These are phyloP conservation scores for Actinia tenebrosa DNA, from an alignment of 64 coral and sea anemone genomes.

Conservation along the genomic window DNA sequence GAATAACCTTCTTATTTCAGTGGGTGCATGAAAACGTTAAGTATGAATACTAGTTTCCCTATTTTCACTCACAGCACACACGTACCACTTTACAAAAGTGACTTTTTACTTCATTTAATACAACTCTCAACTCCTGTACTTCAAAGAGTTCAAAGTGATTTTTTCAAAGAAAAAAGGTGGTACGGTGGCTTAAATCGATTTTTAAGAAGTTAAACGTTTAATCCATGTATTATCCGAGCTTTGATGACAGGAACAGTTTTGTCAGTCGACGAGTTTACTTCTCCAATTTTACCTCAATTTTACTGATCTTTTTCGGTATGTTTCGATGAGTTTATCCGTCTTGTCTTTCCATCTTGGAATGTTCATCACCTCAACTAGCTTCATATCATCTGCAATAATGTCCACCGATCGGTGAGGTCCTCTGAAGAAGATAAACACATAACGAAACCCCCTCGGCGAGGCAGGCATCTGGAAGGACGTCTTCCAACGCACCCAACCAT, in stretches of 20 bases:
- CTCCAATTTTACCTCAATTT: slow-evolving; percentile 38
- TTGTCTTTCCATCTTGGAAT: slow-evolving; percentile 47
- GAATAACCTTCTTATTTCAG: too few relatives aligned
- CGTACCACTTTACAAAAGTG: too few relatives aligned
- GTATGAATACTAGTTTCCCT: too few relatives aligned
- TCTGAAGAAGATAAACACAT: slow-evolving; percentile 78
- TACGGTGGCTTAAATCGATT: background rate
- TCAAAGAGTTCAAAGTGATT: too few relatives aligned
- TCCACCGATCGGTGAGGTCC: slow-evolving; percentile 67
- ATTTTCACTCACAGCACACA: too few relatives aligned
- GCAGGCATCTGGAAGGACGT: slow-evolving; percentile 67
- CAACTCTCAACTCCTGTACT: too few relatives aligned
- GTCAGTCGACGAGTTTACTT: background rate
- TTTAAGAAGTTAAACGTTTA: background rate
- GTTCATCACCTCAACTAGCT: slow-evolving; percentile 56
- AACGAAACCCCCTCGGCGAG: slow-evolving; percentile 42
- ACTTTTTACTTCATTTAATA: too few relatives aligned
- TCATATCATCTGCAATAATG: slow-evolving; percentile 63
- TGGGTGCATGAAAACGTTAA: too few relatives aligned
- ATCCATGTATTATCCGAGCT: background rate
- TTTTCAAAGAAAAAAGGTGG: too few relatives aligned
- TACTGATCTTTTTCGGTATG: slow-evolving; percentile 58
- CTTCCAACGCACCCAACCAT: slow-evolving; percentile 75
- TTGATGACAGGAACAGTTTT: too few relatives aligned
- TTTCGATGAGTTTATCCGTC: slow-evolving; percentile 61